These are phyloP conservation scores for Clunio marinus DNA, from an alignment of 2,888 invertebrate genomes.

Conservation along the genomic window DNA sequence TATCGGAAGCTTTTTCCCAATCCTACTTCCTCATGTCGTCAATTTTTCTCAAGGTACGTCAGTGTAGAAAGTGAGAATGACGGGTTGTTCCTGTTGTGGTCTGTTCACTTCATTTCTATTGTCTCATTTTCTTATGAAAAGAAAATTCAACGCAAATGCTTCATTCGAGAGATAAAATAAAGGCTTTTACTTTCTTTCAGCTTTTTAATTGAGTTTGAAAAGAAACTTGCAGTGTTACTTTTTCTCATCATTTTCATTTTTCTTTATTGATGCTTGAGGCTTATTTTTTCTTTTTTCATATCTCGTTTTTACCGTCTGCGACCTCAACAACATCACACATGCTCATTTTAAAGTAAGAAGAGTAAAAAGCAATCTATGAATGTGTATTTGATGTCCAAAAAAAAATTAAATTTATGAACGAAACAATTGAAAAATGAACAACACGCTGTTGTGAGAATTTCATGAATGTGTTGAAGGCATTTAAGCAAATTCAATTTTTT, in stretches of 20 bases:
- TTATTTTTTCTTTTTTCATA: background rate
- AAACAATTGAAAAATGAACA: too few relatives aligned
- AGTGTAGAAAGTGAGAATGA: conserved; percentile 27
- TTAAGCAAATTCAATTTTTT: too few relatives aligned
- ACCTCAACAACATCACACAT: too few relatives aligned
- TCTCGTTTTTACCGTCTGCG: background rate
- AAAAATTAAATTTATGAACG: too few relatives aligned
- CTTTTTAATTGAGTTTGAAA: conserved; percentile 30
- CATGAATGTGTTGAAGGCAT: too few relatives aligned
- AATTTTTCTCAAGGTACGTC: background rate
- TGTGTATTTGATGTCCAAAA: too few relatives aligned
- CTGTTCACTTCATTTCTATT: background rate
- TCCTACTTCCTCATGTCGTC: background rate
- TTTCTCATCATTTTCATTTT: conserved; percentile 1
- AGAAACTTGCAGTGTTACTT: conserved; percentile 7
- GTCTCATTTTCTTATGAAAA: background rate
- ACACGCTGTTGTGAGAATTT: too few relatives aligned
- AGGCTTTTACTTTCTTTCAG: conserved; percentile 35
- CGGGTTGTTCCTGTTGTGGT: background rate
- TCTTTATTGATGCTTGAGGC: background rate
- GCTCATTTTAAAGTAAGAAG: too few relatives aligned
- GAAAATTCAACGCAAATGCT: background rate
- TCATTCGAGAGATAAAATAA: too few relatives aligned
- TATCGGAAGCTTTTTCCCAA: background rate
- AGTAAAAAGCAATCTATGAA: too few relatives aligned